Conservation (phyloP, 1,140 invertebrate species). For the Lycorma delicatula region DNA sequence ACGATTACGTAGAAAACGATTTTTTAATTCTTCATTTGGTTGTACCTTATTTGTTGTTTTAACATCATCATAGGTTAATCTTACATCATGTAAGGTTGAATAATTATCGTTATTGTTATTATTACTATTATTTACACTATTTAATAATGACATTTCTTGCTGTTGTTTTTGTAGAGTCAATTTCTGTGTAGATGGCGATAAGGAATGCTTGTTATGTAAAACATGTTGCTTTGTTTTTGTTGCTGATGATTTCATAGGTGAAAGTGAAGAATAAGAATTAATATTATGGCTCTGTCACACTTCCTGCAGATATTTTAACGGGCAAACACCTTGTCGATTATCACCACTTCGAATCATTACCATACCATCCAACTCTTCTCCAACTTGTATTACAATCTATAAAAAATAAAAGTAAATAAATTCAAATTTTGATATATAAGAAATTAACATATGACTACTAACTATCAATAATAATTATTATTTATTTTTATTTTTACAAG, state of each 20-base stretch:
- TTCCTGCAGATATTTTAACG: conserved; percentile 73
- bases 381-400: conserved; percentile 59
- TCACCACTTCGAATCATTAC: conserved; percentile 85
- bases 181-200: no score
- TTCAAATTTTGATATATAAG: no score
- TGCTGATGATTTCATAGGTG: not conserved
- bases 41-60: not conserved
- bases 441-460: no score
- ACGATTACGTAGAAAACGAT: no score
- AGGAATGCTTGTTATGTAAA: no score
- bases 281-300: conserved; percentile 75
- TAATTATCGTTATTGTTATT: not conserved
- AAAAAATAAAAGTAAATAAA: conserved; percentile 15
- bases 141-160: not conserved
- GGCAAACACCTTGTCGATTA: conserved; percentile 74
- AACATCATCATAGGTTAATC: not conserved
- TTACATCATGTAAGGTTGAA: no score
- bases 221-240: not conserved
- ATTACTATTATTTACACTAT: not conserved
- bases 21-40: no score
- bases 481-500: no score
- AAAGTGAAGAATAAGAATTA: no score
- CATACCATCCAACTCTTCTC: conserved; percentile 85
- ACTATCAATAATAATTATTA: no score
- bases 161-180: no score